A percentile compares a stretch with the other conserved stretches of the same genome.
Conservation (phyloP, 2,888 invertebrate species). For the Harpagoxenus sublaevis region DNA sequence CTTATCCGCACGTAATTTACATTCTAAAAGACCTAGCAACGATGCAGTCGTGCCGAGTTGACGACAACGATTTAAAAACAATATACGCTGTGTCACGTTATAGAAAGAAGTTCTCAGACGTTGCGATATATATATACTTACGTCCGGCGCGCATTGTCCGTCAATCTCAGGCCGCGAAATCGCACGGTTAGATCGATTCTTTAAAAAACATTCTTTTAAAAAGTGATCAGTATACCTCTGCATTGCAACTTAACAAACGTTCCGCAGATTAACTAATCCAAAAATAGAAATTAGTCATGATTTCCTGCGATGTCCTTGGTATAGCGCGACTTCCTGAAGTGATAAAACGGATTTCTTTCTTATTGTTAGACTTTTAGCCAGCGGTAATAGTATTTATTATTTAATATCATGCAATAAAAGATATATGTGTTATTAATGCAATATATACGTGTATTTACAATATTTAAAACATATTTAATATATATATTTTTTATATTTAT, state of each 20-base stretch:
- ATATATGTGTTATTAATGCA: neutral
- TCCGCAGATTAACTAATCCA: neutral
- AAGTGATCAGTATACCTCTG: neutral
- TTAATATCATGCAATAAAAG: neutral
- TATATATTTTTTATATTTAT: neutral
- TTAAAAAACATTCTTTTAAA: neutral
- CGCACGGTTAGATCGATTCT: neutral
- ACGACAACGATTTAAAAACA: neutral
- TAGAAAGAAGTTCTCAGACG: neutral
- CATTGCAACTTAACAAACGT: neutral
- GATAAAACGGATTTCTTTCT: neutral
- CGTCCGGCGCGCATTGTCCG: neutral
- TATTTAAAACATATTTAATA: neutral
- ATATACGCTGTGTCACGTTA: neutral
- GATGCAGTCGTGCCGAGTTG: neutral
- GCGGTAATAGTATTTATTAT: neutral
- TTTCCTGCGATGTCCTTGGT: neutral
- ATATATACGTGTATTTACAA: neutral
- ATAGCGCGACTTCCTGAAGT: neutral
- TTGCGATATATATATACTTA: neutral
- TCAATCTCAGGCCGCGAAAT: neutral
- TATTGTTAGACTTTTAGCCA: neutral
- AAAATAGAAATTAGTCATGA: neutral
- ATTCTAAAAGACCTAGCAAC: conserved; percentile 9
- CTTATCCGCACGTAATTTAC: conserved; percentile 8